These are phyloP conservation scores for Apostichopus leukothele DNA, from an alignment of 53 echinoderm and acorn worm species.

Conservation along the genomic window DNA sequence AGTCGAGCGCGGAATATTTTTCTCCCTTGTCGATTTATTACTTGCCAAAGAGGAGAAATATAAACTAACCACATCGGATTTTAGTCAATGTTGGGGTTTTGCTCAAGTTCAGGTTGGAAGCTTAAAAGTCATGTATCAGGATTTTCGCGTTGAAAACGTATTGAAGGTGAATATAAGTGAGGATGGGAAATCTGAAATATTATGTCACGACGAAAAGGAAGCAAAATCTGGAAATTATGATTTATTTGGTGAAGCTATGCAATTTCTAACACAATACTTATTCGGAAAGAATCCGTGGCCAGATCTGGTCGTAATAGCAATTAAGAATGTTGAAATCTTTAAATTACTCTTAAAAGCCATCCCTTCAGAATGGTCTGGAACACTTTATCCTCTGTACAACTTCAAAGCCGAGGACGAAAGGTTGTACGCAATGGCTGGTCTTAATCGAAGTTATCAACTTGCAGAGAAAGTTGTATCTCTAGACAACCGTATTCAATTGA, in stretches of 20 bases:
- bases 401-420: not conserved
- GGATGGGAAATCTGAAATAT: not conserved
- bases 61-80: not conserved
- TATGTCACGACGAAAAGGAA: conserved; percentile 15
- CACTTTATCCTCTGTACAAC: not conserved
- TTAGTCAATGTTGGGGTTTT: conserved; percentile 31
- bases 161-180: not conserved
- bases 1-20: not conserved
- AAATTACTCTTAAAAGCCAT: not conserved
- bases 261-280: not conserved
- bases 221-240: not conserved
- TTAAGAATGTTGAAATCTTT: not conserved
- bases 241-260: not conserved
- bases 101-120: conserved; percentile 3
- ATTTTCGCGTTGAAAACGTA: not conserved
- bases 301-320: not conserved
- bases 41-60: not conserved
- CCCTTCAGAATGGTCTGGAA: not conserved
- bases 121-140: not conserved
- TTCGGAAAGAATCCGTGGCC: not conserved
- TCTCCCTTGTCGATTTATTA: conserved; percentile 12
- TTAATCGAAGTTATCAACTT: too few species aligned
- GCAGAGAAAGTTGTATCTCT: not conserved
- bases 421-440: not conserved
- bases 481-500: not conserved